Conservation (phyloP, 2,113 vertebrate genomes). For the Noctilio leporinus region DNA sequence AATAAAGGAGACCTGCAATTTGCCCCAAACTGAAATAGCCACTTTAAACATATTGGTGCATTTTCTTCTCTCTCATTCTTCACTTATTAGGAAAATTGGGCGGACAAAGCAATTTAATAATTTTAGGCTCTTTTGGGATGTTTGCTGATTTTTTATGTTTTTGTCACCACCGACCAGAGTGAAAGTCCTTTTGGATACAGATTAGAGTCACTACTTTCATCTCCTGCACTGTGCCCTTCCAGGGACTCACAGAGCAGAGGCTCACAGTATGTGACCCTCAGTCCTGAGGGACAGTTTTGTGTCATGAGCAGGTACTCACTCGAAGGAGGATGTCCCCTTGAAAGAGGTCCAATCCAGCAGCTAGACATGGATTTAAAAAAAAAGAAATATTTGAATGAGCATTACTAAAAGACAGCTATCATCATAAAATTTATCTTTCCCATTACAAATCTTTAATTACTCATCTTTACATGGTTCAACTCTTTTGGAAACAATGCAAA, state of each 20-base stretch:
- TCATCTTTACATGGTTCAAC: neutral
- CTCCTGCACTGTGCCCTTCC: neutral
- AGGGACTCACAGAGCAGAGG: neutral
- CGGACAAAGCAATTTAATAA: neutral
- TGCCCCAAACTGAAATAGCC: neutral
- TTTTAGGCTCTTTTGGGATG: neutral
- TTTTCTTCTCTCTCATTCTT: neutral
- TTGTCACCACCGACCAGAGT: neutral
- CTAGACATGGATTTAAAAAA: constrained; percentile 65
- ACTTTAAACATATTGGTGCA: neutral
- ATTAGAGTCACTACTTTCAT: neutral
- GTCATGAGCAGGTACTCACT: constrained; percentile 71
- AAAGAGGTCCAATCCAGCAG: constrained; percentile 83
- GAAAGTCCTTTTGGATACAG: neutral
- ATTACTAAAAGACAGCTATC: neutral
- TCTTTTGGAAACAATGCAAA: neutral
- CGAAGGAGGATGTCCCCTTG: constrained; percentile 88
- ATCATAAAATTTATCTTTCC: neutral
- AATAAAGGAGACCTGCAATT: neutral
- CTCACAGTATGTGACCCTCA: too few relatives aligned
- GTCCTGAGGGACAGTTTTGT: neutral
- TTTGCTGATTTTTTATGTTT: neutral
- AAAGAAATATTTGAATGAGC: constrained; percentile 10
- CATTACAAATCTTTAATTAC: neutral
- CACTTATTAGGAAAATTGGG: neutral